Conservation (phyloP, 1,140 invertebrate species). For the Cydia splendana region DNA sequence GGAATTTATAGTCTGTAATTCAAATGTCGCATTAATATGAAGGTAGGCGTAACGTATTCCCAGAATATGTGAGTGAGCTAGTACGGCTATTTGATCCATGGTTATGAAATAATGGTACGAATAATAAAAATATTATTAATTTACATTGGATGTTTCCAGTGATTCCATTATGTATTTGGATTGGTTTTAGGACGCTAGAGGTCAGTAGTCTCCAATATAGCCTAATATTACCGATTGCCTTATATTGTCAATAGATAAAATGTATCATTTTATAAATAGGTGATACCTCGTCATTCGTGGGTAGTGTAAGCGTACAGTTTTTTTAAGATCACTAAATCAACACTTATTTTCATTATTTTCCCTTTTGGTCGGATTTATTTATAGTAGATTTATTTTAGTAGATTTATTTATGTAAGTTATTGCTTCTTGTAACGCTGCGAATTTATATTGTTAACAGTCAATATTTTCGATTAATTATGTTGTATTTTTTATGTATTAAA, state of each 20-base stretch:
- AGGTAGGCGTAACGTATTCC: not conserved
- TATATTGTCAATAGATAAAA: constrained; percentile 26
- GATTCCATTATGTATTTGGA: constrained; percentile 22
- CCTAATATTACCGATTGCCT: constrained; percentile 27
- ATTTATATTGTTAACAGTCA: constrained; percentile 10
- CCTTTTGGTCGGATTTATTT: constrained; percentile 18
- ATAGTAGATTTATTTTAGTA: too few relatives aligned
- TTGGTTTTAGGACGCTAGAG: constrained; percentile 22
- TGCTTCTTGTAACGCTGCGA: constrained; percentile 22
- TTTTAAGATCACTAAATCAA: constrained; percentile 16
- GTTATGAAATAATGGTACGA: not conserved
- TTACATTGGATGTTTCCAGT: constrained; percentile 7
- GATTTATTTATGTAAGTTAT: constrained; percentile 20
- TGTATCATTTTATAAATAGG: constrained; percentile 26
- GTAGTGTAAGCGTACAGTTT: constrained; percentile 24
- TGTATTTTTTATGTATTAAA: constrained; percentile 32
- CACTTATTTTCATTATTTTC: not conserved
- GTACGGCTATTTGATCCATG: not conserved
- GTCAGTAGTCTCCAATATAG: constrained; percentile 4
- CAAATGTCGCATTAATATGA: constrained; percentile 8
- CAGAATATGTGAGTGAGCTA: not conserved
- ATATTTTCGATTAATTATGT: constrained; percentile 22
- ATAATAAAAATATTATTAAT: too few relatives aligned
- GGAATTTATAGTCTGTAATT: not conserved
- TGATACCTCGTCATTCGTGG: constrained; percentile 19